These are phyloP conservation scores for Sphaeramia orbicularis DNA, from an alignment of 2,797 vertebrate genomes.

Conservation along the genomic window DNA sequence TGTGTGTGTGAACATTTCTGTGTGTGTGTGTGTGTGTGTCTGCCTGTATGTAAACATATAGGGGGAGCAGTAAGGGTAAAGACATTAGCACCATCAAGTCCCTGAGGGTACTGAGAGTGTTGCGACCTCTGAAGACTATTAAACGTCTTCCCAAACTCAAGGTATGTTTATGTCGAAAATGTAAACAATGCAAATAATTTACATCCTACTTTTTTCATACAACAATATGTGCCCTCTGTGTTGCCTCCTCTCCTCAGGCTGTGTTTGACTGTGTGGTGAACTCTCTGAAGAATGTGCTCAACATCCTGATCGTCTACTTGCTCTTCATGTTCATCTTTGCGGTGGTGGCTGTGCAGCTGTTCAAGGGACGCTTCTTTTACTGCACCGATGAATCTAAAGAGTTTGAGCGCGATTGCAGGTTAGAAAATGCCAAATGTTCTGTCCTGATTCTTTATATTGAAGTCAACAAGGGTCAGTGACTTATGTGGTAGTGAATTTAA, in stretches of 20 bases:
- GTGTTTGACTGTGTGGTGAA: conserved; percentile 98
- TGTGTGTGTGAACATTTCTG: conserved; percentile 14
- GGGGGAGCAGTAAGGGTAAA: conserved; percentile 95
- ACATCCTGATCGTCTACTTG: conserved; percentile 97
- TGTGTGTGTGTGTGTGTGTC: conserved; percentile 14
- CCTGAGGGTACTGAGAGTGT: conserved; percentile 94
- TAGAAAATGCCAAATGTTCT: conserved; percentile 31
- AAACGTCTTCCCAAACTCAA: conserved; percentile 97
- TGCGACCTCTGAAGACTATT: conserved; percentile 96
- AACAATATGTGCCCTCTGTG: conserved; percentile 23
- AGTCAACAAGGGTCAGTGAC: no score
- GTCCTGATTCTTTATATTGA: background rate
- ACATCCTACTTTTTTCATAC: background rate
- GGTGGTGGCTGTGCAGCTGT: conserved; percentile 96
- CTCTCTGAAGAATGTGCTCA: conserved; percentile 96
- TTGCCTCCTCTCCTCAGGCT: conserved; percentile 81
- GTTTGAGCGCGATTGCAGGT: conserved; percentile 89
- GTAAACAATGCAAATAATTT: background rate
- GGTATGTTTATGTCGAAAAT: conserved; percentile 74
- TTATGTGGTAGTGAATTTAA: no score
- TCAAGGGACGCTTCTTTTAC: conserved; percentile 96
- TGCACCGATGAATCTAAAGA: conserved; percentile 97
- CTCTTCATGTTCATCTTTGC: conserved; percentile 99
- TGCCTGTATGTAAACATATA: conserved; percentile 59
- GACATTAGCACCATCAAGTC: conserved; percentile 98